Evolutionary conservation across 2,888 invertebrate species (phyloP).

Genomic region (Eristalinus sepulchralis): DNA sequence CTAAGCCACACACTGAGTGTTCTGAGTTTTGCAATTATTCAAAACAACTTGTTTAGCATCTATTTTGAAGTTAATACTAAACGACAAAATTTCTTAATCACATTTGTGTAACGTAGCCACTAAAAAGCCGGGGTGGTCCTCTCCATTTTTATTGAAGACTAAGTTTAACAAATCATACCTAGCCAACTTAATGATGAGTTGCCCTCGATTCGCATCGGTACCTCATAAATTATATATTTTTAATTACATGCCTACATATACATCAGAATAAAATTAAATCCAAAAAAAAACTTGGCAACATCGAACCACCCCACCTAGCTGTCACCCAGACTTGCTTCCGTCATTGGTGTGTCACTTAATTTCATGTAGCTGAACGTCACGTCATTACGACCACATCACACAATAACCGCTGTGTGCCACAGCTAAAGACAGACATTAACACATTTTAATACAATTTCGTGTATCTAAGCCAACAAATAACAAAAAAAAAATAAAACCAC

Average conservation of each 20-base stretch:
- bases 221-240: not conserved
- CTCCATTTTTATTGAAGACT: not conserved
- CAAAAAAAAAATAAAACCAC: not conserved
- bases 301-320: not conserved
- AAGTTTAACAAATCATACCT: not conserved
- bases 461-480: not conserved
- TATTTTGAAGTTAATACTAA: too few species aligned
- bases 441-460: conserved; percentile 3
- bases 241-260: not conserved
- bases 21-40: too few species aligned
- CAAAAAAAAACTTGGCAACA: not conserved
- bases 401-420: not conserved
- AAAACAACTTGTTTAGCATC: too few species aligned
- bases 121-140: not conserved
- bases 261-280: not conserved
- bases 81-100: not conserved
- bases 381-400: not conserved
- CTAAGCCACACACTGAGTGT: too few species aligned
- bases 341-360: not conserved
- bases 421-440: conserved; percentile 3
- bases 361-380: not conserved
- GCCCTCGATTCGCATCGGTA: not conserved
- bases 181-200: not conserved
- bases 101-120: not conserved
- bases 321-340: not conserved